Base-by-base conservation (phyloP, 2,888 invertebrate genomes). In the Cactoblastis cactorum region DNA sequence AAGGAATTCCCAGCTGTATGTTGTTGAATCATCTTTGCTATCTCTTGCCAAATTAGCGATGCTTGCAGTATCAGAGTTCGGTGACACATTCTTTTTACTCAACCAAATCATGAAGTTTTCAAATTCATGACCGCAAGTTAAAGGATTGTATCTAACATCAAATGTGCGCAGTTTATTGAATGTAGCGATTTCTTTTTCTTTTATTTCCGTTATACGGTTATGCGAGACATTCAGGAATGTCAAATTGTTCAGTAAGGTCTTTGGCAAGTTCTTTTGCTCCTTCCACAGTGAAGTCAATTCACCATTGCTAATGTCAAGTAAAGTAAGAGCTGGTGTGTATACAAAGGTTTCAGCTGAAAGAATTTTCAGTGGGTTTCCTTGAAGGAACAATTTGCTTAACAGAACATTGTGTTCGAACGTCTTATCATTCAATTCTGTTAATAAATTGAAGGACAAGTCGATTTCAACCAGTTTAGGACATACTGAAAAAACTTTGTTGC, bases 251-350 rank as follows among this genome's bases (percentile, higher is more conserved):
- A 91, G 90, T 54, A 92, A 70, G 28, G 80, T 83, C 33, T 76
- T 67, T 6, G 90, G 78, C 47, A 80, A 74, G 56, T 78, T 81
- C 59, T 87, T 86, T 54, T 82, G 88, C 53, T 91, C 90, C 57
- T 91, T 91, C 92, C 95, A 93, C 19, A 96, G 79, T 47, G 92
- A 84, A n/a, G 90, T 91, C 55, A 96, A 75, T 52, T 91, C 91
- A 58, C 94, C 93, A 66, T 92, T 91, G 71, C 94, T 95, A 49
- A 94, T 91, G 66, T 96, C 95, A 49, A 96, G 77, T 67, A 92
- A 92, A 22, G 90, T 90, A 18, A 96, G 84, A 57, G 91, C 83
- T 3, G 91, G 91, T 32, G 93, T 91, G 50, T 91, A 84, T 52
- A 91, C 67, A 77, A 96, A 95, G 1, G 94, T 88, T 52, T 92